phyloP scores from a whole-genome alignment of 2,113 vertebrate species.

The Xiphorhynchus elegans region DNA sequence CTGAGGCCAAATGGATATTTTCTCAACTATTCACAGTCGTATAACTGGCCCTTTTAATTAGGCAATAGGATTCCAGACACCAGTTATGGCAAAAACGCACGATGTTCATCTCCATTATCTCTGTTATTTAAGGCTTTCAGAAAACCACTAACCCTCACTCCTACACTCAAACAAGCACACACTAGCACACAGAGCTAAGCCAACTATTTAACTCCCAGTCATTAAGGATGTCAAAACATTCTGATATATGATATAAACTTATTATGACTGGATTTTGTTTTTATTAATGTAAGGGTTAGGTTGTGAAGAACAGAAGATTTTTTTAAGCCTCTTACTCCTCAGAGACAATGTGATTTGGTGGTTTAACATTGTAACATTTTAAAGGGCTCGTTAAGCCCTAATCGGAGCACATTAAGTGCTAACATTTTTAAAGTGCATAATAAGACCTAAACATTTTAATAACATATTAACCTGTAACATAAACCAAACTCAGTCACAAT shows the following conservation, averaged over 20 bases:
- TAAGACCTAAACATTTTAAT: slow-evolving; percentile 48
- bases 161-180: slow-evolving; percentile 71
- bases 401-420: slow-evolving; percentile 31
- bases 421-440: slow-evolving; percentile 55
- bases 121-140: slow-evolving; percentile 66
- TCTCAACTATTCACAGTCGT: not conserved
- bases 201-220: slow-evolving; percentile 69
- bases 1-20: not conserved
- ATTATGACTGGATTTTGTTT: slow-evolving; percentile 70
- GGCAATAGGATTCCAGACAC: slow-evolving; percentile 56
- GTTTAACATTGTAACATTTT: slow-evolving; percentile 48
- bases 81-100: slow-evolving; percentile 32
- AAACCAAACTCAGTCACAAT: slow-evolving; percentile 44
- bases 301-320: slow-evolving; percentile 51
- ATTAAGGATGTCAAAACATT: slow-evolving; percentile 74
- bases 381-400: slow-evolving; percentile 51
- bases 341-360: slow-evolving; percentile 57
- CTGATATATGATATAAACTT: slow-evolving; percentile 71
- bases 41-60: slow-evolving; percentile 61
- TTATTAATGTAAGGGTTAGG: slow-evolving; percentile 57
- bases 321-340: slow-evolving; percentile 43
- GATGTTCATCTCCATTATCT: slow-evolving; percentile 63
- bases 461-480: slow-evolving; percentile 39
- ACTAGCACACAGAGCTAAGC: slow-evolving; percentile 69
- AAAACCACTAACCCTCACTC: slow-evolving; percentile 70